These are phyloP conservation scores for Lysiphlebus fabarum DNA, from an alignment of 1,140 invertebrate species.

Conservation along the genomic window DNA sequence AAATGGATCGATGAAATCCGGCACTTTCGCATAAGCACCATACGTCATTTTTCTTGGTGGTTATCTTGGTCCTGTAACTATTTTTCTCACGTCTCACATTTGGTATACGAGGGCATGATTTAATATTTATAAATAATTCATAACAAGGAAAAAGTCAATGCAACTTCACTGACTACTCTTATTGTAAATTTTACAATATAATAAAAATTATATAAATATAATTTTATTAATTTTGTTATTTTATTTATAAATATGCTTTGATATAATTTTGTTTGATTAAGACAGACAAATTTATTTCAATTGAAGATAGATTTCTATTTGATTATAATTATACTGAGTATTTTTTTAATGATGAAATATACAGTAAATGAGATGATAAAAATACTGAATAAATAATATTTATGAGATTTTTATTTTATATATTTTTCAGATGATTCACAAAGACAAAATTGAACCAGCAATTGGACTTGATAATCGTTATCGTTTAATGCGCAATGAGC, in stretches of 20 bases:
- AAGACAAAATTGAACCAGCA: slow-evolving; percentile 31
- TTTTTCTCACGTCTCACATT: slow-evolving; percentile 26
- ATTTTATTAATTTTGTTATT: too few relatives aligned
- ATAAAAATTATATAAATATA: slow-evolving; percentile 1
- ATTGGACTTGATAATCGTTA: slow-evolving; percentile 52
- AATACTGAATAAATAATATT: neutral
- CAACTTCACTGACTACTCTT: slow-evolving; percentile 7
- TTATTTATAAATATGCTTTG: neutral
- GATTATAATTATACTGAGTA: too few relatives aligned
- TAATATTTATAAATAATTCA: slow-evolving; percentile 28
- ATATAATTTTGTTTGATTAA: neutral
- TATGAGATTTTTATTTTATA: slow-evolving; percentile 19
- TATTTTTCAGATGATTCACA: slow-evolving; percentile 34
- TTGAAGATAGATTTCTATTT: neutral
- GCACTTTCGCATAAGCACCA: slow-evolving; percentile 24
- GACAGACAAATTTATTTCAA: neutral
- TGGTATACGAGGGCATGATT: slow-evolving; percentile 20
- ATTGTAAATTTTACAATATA: slow-evolving; percentile 16
- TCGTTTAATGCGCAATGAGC: slow-evolving; percentile 43
- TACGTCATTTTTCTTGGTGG: slow-evolving; percentile 14
- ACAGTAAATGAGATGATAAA: neutral
- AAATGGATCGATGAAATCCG: slow-evolving; percentile 23
- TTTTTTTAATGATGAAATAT: neutral
- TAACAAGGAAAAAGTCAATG: slow-evolving; percentile 15
- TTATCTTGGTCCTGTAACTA: slow-evolving; percentile 18